Conservation (phyloP, 2,113 vertebrate species). For the Hippocampus barbouri region DNA sequence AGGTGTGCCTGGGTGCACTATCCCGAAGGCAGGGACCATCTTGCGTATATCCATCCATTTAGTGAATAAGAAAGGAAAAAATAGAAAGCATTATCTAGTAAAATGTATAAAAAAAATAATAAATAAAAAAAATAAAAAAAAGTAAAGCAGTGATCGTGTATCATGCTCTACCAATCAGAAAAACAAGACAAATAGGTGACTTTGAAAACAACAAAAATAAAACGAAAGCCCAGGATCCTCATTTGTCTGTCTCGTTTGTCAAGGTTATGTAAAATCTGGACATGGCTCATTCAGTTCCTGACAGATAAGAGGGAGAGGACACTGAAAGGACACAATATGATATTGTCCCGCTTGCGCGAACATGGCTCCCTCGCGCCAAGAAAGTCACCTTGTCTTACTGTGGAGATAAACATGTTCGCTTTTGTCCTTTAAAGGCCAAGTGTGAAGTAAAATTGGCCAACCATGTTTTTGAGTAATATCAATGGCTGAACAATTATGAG, state of each 20-base stretch:
- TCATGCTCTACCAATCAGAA: conserved; percentile 10
- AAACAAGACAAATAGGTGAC: conserved; percentile 42
- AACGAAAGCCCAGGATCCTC: conserved; percentile 9
- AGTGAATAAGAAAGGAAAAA: no score
- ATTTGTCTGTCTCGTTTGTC: conserved; percentile 7
- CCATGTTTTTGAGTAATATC: no score
- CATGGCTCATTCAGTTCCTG: not conserved
- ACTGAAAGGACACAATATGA: conserved; percentile 51
- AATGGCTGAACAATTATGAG: no score
- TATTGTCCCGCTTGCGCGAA: conserved; percentile 28
- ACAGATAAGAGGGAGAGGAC: conserved; percentile 14
- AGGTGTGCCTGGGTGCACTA: no score
- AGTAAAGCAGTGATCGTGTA: not conserved
- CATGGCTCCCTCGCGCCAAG: conserved; percentile 10
- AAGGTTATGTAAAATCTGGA: conserved; percentile 30
- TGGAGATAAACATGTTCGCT: conserved; percentile 19
- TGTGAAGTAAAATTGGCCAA: no score
- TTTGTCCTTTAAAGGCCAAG: conserved; percentile 7
- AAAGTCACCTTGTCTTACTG: conserved; percentile 57
- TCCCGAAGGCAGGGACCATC: no score
- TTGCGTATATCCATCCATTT: no score
- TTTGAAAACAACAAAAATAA: conserved; percentile 22
- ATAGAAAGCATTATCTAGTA: no score
- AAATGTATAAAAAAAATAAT: no score
- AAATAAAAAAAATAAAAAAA: no score